A percentile compares a stretch with the other conserved stretches of the same genome.
phyloP scores from a whole-genome alignment of 2,113 vertebrate genomes.

The Pelecanoides urinatrix region DNA sequence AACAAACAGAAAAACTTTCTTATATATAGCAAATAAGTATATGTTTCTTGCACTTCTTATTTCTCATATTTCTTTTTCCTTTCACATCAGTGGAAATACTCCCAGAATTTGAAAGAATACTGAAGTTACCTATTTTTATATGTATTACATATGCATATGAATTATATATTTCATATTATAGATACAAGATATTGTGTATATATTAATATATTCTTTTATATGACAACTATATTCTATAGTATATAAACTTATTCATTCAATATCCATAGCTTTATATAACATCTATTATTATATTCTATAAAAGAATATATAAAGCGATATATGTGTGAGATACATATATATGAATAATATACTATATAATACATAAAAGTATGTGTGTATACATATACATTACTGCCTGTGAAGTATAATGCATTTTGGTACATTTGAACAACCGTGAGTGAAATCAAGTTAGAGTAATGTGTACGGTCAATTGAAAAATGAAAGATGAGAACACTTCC shows the following conservation, averaged over 20 bases:
- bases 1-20: neutral
- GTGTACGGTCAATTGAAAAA: neutral
- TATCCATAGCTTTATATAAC: neutral
- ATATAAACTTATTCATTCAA: neutral
- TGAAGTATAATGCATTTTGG: neutral
- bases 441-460: neutral
- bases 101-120: neutral
- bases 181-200: neutral
- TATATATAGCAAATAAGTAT: neutral
- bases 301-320: neutral
- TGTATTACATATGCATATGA: neutral
- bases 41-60: neutral
- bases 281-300: neutral
- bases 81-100: neutral
- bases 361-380: neutral
- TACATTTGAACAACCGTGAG: neutral
- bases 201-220: neutral
- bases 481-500: neutral
- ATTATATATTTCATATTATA: neutral
- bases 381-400: neutral
- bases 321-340: neutral
- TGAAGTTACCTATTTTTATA: neutral
- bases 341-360: neutral
- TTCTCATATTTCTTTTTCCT: neutral
- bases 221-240: neutral